These are phyloP conservation scores for Parotia lawesii DNA, from an alignment of 2,113 vertebrate genomes.

Conservation along the genomic window DNA sequence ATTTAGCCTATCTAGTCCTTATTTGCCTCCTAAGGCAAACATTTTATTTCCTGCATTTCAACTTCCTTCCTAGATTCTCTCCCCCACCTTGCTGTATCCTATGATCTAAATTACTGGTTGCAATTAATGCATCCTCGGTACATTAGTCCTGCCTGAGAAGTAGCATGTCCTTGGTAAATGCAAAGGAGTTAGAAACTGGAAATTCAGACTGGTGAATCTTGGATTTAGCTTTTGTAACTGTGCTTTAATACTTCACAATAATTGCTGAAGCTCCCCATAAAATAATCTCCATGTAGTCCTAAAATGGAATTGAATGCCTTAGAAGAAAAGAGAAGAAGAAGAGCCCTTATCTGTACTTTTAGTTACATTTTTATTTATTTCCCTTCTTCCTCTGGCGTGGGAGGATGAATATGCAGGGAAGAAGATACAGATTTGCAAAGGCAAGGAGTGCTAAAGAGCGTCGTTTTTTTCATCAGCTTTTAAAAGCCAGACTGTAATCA, in stretches of 20 bases:
- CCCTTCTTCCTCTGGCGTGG: constrained; percentile 25
- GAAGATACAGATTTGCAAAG: constrained; percentile 56
- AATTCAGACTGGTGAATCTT: background rate
- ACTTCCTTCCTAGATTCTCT: background rate
- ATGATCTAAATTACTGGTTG: background rate
- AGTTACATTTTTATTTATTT: constrained; percentile 60
- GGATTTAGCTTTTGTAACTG: background rate
- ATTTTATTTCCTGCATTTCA: constrained; percentile 8
- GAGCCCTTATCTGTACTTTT: constrained; percentile 43
- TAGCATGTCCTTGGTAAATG: background rate
- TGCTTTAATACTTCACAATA: background rate
- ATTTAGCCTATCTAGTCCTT: background rate
- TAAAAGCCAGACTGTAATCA: constrained; percentile 56
- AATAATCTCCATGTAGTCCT: background rate
- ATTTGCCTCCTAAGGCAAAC: constrained; percentile 9
- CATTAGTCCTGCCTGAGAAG: background rate
- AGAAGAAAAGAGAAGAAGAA: constrained; percentile 19
- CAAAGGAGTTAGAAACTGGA: background rate
- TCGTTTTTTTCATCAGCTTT: constrained; percentile 16
- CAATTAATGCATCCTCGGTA: background rate
- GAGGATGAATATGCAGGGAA: constrained; percentile 21
- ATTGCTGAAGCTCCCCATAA: constrained; percentile 18
- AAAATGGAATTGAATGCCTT: constrained; percentile 40
- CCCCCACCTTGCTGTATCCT: background rate
- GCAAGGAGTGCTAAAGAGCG: constrained; percentile 36